These are phyloP conservation scores for Anguilla rostrata DNA, from an alignment of 2,113 vertebrate species.

Conservation along the genomic window DNA sequence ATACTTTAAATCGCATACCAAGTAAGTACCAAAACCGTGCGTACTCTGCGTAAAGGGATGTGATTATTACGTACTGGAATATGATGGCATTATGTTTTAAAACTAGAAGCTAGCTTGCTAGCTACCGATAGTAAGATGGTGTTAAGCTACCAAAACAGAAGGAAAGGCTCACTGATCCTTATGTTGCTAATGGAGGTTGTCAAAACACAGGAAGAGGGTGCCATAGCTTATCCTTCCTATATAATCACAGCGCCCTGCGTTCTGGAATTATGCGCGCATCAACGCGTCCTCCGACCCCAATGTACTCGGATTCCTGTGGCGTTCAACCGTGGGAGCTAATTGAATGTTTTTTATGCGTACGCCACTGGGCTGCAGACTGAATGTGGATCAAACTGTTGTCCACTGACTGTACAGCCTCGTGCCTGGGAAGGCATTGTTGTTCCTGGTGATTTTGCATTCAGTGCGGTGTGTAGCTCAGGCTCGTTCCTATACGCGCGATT, in stretches of 20 bases:
- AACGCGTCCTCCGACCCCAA: neutral
- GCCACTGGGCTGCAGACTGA: neutral
- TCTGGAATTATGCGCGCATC: neutral
- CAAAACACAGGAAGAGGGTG: slow-evolving; percentile 22
- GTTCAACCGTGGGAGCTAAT: neutral
- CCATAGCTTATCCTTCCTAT: neutral
- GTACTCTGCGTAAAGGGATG: neutral
- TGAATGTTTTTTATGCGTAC: neutral
- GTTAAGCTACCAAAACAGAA: neutral
- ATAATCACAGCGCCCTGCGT: slow-evolving; percentile 1
- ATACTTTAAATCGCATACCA: slow-evolving; percentile 7
- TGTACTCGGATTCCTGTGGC: neutral
- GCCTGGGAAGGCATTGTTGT: neutral
- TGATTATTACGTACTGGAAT: neutral
- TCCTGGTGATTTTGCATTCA: neutral
- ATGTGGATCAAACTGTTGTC: neutral
- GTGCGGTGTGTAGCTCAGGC: no score
- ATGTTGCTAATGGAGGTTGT: slow-evolving; percentile 48
- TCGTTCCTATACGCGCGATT: neutral
- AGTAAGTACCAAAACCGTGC: slow-evolving; percentile 23
- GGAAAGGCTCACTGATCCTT: slow-evolving; percentile 22
- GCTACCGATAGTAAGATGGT: slow-evolving; percentile 17
- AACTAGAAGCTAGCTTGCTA: slow-evolving; percentile 44
- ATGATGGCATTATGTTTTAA: neutral
- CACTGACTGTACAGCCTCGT: neutral